Percentiles rank a stretch among this genome's conserved stretches.
Conservation (phyloP, 1,140 invertebrate species). For the Ooceraea biroi region DNA sequence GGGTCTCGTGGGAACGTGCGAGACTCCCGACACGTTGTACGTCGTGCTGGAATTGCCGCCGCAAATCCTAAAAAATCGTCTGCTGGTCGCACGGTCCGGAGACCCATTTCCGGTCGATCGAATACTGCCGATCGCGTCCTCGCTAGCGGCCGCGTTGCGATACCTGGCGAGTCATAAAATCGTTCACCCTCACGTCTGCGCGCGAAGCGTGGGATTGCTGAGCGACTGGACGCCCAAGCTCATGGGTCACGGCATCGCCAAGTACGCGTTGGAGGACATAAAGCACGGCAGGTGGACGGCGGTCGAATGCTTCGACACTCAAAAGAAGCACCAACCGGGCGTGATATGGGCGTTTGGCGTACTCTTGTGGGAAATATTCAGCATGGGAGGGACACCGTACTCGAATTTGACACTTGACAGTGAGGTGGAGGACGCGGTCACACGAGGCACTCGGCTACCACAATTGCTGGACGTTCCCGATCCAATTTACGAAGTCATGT, state of each 20-base stretch:
- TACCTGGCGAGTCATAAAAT: slow-evolving; percentile 87
- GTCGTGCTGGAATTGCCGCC: slow-evolving; percentile 90
- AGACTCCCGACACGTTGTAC: slow-evolving; percentile 90
- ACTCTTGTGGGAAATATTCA: slow-evolving; percentile 93
- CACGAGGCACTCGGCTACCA: slow-evolving; percentile 89
- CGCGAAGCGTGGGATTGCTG: slow-evolving; percentile 90
- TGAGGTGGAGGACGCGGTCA: slow-evolving; percentile 90
- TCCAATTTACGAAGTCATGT: slow-evolving; percentile 93
- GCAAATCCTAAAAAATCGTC: slow-evolving; percentile 89
- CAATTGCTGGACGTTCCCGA: slow-evolving; percentile 91
- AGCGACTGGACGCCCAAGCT: slow-evolving; percentile 90
- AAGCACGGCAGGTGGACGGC: slow-evolving; percentile 93
- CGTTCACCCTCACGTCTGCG: slow-evolving; percentile 90
- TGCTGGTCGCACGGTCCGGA: slow-evolving; percentile 88
- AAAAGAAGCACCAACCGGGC: slow-evolving; percentile 89
- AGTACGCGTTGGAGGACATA: slow-evolving; percentile 84
- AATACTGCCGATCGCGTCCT: slow-evolving; percentile 89
- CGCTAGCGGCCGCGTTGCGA: slow-evolving; percentile 86
- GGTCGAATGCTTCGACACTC: slow-evolving; percentile 90
- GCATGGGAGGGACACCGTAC: slow-evolving; percentile 94
- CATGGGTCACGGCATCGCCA: slow-evolving; percentile 90
- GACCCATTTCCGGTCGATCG: slow-evolving; percentile 87
- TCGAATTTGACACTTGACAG: slow-evolving; percentile 88
- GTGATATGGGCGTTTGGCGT: slow-evolving; percentile 95
- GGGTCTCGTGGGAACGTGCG: slow-evolving; percentile 92